A percentile compares a stretch with the other conserved stretches of the same genome.
Evolutionary conservation across 2,113 vertebrate species (phyloP).

Genomic region (Loxodonta africana): DNA sequence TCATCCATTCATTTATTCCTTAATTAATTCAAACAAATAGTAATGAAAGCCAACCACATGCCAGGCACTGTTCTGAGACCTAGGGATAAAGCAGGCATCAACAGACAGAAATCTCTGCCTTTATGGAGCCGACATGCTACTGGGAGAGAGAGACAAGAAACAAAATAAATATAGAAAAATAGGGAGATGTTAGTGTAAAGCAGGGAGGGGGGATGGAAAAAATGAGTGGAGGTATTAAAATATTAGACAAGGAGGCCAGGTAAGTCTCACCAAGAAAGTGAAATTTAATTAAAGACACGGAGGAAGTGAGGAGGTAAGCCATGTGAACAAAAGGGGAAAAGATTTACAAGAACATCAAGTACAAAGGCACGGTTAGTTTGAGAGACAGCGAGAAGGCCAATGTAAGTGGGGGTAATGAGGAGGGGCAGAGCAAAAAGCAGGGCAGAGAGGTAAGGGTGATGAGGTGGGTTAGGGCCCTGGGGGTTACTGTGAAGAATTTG

Average conservation of each 20-base stretch:
- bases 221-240: neutral
- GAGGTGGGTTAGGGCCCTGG: neutral
- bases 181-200: neutral
- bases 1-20: conserved; percentile 21
- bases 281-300: neutral
- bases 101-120: neutral
- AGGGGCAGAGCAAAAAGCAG: neutral
- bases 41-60: too few species aligned
- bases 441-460: neutral
- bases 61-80: neutral
- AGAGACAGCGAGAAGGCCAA: neutral
- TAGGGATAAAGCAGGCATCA: neutral
- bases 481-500: neutral
- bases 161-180: neutral
- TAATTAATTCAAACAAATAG: neutral
- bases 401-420: too few species aligned
- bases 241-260: neutral
- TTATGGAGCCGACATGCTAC: neutral
- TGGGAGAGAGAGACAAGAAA: neutral
- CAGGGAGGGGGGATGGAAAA: neutral
- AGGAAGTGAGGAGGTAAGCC: neutral
- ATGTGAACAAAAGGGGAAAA: neutral
- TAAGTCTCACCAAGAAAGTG: neutral
- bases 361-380: too few species aligned
- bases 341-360: neutral